These are phyloP conservation scores for Hemaris fuciformis DNA, from an alignment of 2,888 invertebrate genomes.

Conservation along the genomic window DNA sequence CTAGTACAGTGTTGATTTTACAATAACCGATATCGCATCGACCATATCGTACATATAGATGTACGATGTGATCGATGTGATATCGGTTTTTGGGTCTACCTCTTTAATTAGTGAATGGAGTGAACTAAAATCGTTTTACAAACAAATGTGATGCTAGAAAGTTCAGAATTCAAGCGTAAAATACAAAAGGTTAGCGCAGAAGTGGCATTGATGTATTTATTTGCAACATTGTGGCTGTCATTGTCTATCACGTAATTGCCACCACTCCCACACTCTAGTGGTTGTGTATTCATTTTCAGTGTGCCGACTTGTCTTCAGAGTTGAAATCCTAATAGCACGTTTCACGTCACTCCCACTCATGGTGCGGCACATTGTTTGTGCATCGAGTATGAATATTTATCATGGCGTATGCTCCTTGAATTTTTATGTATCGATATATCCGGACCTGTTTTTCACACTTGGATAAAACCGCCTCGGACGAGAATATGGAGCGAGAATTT, in stretches of 20 bases:
- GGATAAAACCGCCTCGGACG: background rate
- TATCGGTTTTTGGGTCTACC: too few species aligned
- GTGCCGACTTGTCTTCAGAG: slow-evolving; percentile 44
- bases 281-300: slow-evolving; percentile 28
- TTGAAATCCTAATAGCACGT: slow-evolving; percentile 62
- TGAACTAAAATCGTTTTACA: too few species aligned
- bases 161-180: background rate
- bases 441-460: background rate
- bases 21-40: too few species aligned
- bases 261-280: slow-evolving; percentile 26
- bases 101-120: too few species aligned
- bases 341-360: slow-evolving; percentile 50
- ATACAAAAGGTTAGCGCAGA: background rate
- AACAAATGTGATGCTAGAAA: background rate
- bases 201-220: slow-evolving; percentile 1
- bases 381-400: slow-evolving; percentile 51
- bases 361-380: slow-evolving; percentile 25
- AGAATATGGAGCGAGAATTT: background rate
- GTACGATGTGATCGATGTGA: too few species aligned
- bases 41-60: too few species aligned
- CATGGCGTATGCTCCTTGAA: slow-evolving; percentile 33
- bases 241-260: slow-evolving; percentile 23
- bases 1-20: too few species aligned
- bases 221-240: slow-evolving; percentile 9
- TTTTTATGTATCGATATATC: slow-evolving; percentile 28